These are phyloP conservation scores for Pogonocherus hispidulus DNA, from an alignment of 2,888 invertebrate species.

Conservation along the genomic window DNA sequence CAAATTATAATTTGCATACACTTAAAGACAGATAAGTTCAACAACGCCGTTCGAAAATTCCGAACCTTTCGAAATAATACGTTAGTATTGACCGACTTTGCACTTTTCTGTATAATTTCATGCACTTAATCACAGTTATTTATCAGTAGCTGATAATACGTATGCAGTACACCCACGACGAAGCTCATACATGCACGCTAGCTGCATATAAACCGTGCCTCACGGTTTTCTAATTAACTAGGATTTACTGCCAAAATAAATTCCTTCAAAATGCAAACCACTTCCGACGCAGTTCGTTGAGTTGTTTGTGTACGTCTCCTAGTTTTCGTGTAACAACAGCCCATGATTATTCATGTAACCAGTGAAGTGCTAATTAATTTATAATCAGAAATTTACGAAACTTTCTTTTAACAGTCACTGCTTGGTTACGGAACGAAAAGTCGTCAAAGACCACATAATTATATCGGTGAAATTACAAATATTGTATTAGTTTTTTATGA, in stretches of 20 bases:
- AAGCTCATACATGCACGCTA: neutral
- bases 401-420: neutral
- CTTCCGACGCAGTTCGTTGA: slow-evolving; percentile 11
- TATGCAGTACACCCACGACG: slow-evolving; percentile 6
- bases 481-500: too few relatives aligned
- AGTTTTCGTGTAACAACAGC: neutral
- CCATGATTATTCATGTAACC: neutral
- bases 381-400: neutral
- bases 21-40: too few relatives aligned
- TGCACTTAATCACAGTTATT: neutral
- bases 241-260: slow-evolving; percentile 23
- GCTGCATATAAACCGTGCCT: slow-evolving; percentile 17
- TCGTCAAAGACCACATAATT: too few relatives aligned
- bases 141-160: slow-evolving; percentile 2
- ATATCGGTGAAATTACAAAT: too few relatives aligned
- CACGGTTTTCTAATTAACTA: slow-evolving; percentile 32
- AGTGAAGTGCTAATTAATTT: neutral
- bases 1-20: too few relatives aligned
- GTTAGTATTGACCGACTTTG: too few relatives aligned
- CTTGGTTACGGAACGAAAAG: too few relatives aligned
- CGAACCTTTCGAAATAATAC: too few relatives aligned
- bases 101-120: neutral
- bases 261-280: slow-evolving; percentile 30
- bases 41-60: too few relatives aligned
- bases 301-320: slow-evolving; percentile 3